Conservation (phyloP, 2,797 vertebrate species). For the Myotis findleyi region DNA sequence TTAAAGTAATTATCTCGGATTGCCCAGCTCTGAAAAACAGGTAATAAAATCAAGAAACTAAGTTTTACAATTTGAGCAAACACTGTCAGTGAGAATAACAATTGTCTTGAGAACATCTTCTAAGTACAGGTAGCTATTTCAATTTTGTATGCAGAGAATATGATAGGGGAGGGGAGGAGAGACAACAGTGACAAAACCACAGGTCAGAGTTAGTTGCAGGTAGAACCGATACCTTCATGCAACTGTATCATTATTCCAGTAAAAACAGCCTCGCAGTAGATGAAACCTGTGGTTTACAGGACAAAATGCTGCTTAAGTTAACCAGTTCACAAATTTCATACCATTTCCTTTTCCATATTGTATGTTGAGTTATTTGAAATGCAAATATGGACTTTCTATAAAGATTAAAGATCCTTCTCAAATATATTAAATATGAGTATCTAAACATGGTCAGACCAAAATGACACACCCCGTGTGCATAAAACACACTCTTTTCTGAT, state of each 20-base stretch:
- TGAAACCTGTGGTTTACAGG: neutral
- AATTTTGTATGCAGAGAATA: neutral
- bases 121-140: neutral
- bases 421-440: neutral
- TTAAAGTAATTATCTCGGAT: neutral
- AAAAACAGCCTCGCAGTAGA: neutral
- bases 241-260: neutral
- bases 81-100: neutral
- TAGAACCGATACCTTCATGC: neutral
- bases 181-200: neutral
- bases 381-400: neutral
- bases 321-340: neutral
- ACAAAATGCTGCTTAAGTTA: neutral
- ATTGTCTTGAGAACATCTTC: neutral
- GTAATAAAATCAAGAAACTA: neutral
- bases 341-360: neutral
- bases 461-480: neutral
- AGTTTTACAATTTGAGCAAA: neutral
- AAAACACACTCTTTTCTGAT: neutral
- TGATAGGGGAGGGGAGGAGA: neutral
- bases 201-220: neutral
- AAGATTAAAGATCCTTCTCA: neutral
- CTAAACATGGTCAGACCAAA: neutral
- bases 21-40: neutral
- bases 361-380: neutral